Conservation (phyloP, 2,888 invertebrate species). For the Perithous albicinctus region DNA sequence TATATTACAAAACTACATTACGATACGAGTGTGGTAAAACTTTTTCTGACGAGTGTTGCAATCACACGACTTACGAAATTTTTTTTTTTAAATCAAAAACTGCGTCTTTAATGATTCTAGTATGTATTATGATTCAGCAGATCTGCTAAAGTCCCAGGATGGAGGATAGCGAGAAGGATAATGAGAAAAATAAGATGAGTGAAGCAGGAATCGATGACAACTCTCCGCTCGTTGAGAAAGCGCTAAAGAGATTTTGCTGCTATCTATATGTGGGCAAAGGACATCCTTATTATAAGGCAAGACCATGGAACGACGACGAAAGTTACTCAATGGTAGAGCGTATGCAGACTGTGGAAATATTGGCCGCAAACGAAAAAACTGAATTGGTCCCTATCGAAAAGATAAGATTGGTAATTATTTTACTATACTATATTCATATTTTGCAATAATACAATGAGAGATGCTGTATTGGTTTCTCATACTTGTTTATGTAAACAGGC, state of each 20-base stretch:
- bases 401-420: constrained; percentile 77
- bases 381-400: constrained; percentile 75
- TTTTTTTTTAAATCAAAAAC: too few species aligned
- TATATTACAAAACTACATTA: too few species aligned
- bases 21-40: too few species aligned
- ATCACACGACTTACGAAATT: too few species aligned
- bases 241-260: constrained; percentile 84
- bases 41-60: too few species aligned
- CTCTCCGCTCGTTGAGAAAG: constrained; percentile 45
- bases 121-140: background rate
- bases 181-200: background rate
- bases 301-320: constrained; percentile 86
- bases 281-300: constrained; percentile 86
- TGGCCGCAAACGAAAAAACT: constrained; percentile 75
- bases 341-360: constrained; percentile 82
- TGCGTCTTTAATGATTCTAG: too few species aligned
- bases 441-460: too few species aligned
- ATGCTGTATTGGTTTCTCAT: too few species aligned
- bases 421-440: background rate
- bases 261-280: constrained; percentile 86
- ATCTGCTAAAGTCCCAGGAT: background rate
- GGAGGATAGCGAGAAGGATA: background rate
- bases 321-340: constrained; percentile 85
- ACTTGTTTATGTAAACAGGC: constrained; percentile 82
- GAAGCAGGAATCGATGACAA: background rate